These are phyloP conservation scores for Crocallis elinguaria DNA, from an alignment of 2,888 invertebrate genomes.

Conservation along the genomic window DNA sequence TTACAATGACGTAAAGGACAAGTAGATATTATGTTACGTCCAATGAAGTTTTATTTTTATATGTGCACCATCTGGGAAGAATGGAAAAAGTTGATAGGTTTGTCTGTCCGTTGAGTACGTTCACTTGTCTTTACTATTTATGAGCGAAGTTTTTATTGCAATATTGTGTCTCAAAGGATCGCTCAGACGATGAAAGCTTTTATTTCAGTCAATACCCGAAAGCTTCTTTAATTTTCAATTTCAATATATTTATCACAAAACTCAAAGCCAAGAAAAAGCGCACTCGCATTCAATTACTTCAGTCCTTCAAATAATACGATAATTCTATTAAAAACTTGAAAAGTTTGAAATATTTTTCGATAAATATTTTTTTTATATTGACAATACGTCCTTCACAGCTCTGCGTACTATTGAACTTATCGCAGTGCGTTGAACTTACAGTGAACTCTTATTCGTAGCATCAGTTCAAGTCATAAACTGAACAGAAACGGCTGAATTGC, in stretches of 20 bases:
- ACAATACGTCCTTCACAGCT: slow-evolving; percentile 29
- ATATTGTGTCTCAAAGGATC: not conserved
- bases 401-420: slow-evolving; percentile 18
- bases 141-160: not conserved
- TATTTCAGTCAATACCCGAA: no score
- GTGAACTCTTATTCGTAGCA: slow-evolving; percentile 24
- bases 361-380: slow-evolving; percentile 1
- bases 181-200: not conserved
- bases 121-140: not conserved
- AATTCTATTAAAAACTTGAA: not conserved
- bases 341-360: not conserved
- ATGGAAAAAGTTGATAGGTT: slow-evolving; percentile 1
- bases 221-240: no score
- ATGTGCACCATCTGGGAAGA: slow-evolving; percentile 1
- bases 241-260: no score
- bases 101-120: not conserved
- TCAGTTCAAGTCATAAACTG: slow-evolving; percentile 20
- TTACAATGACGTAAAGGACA: not conserved
- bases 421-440: slow-evolving; percentile 30
- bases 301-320: no score
- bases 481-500: slow-evolving; percentile 7
- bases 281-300: no score
- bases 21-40: not conserved
- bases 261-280: no score
- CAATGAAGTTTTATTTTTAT: slow-evolving; percentile 3